A percentile compares a stretch with the other conserved stretches of the same genome.
Evolutionary conservation across 2,888 invertebrate genomes (phyloP).

Genomic region (Andrena marginata): DNA sequence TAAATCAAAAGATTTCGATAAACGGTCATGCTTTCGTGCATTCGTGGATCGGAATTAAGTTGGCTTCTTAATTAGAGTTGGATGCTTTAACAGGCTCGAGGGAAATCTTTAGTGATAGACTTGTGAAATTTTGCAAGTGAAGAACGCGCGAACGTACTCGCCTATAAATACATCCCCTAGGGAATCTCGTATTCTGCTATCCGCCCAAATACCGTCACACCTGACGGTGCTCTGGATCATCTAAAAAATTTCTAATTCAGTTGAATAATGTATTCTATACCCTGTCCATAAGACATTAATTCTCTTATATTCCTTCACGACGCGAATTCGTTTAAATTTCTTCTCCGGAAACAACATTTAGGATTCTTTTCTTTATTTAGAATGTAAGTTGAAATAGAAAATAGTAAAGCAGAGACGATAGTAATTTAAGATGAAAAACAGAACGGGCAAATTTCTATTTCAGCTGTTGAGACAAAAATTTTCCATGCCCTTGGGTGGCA

Average conservation of each 20-base stretch:
- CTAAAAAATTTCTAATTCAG: conserved; percentile 17
- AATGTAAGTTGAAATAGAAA: too few relatives aligned
- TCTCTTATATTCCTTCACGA: background rate
- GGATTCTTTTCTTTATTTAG: too few relatives aligned
- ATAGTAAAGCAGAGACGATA: too few relatives aligned
- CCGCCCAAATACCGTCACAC: conserved; percentile 63
- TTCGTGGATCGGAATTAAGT: background rate
- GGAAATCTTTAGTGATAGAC: conserved; percentile 22
- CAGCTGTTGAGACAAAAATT: background rate
- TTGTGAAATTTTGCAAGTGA: conserved; percentile 58
- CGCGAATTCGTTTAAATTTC: background rate
- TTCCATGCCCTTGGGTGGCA: background rate
- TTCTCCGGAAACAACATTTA: background rate
- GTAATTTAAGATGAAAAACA: too few relatives aligned
- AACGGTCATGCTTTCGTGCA: background rate
- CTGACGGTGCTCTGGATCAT: conserved; percentile 50
- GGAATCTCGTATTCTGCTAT: conserved; percentile 53
- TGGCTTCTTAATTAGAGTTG: background rate
- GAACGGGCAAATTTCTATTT: too few relatives aligned
- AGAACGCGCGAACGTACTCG: conserved; percentile 28
- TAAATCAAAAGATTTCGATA: background rate
- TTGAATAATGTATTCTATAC: background rate
- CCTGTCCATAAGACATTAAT: background rate
- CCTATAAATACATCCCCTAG: conserved; percentile 71
- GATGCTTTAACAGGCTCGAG: background rate